Evolutionary conservation across 2,888 invertebrate species (phyloP).

Genomic region (Sphaerophoria rueppellii): DNA sequence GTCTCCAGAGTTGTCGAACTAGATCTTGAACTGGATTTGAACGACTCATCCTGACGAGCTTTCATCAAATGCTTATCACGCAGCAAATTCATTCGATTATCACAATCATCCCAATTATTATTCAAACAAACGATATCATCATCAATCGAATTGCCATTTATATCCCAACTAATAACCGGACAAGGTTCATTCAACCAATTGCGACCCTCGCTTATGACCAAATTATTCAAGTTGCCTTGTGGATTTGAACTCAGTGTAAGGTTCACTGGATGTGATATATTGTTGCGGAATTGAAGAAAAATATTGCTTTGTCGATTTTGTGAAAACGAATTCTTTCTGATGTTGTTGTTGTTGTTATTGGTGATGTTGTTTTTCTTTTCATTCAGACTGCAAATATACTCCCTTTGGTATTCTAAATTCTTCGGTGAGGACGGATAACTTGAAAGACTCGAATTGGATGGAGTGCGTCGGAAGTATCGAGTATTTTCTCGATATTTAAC

Average conservation of each 20-base stretch:
- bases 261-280: slow-evolving; percentile 75
- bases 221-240: slow-evolving; percentile 78
- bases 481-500: slow-evolving; percentile 80
- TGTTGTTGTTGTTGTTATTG: slow-evolving; percentile 9
- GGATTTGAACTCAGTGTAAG: slow-evolving; percentile 78
- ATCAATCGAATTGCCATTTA: slow-evolving; percentile 80
- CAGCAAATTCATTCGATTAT: slow-evolving; percentile 77
- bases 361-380: slow-evolving; percentile 37
- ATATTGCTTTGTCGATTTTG: slow-evolving; percentile 57
- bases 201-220: slow-evolving; percentile 78
- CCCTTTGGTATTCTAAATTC: slow-evolving; percentile 53
- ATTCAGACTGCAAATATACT: slow-evolving; percentile 32
- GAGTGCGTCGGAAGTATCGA: slow-evolving; percentile 80
- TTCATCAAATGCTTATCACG: slow-evolving; percentile 74
- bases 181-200: slow-evolving; percentile 75
- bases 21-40: slow-evolving; percentile 79
- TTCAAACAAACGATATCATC: slow-evolving; percentile 74
- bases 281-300: slow-evolving; percentile 69
- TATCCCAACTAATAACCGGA: slow-evolving; percentile 80
- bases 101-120: slow-evolving; percentile 77
- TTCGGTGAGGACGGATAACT: slow-evolving; percentile 74
- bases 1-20: slow-evolving; percentile 81
- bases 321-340: slow-evolving; percentile 33
- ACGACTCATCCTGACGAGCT: slow-evolving; percentile 75
- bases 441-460: slow-evolving; percentile 79